These are phyloP conservation scores for Cynocephalus volans DNA, from an alignment of 2,113 vertebrate species.

Conservation along the genomic window DNA sequence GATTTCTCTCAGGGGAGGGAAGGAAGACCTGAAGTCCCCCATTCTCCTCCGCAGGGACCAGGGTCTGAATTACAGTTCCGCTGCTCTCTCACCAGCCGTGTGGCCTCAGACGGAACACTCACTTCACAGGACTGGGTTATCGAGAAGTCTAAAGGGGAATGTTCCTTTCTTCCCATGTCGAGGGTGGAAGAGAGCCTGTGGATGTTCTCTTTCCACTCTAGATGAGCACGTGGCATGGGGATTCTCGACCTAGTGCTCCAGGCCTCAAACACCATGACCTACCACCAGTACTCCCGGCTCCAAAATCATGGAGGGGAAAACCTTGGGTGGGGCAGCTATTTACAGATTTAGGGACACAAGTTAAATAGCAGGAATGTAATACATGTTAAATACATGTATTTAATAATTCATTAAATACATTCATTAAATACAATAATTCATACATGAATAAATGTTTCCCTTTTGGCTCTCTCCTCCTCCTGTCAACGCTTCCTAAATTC, in stretches of 20 bases:
- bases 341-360: neutral
- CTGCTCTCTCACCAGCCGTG: neutral
- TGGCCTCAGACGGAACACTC: neutral
- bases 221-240: neutral
- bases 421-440: no score
- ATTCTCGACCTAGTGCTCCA: neutral
- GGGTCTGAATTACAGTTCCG: neutral
- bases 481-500: neutral
- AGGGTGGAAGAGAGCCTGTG: neutral
- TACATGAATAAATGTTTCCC: neutral
- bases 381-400: neutral
- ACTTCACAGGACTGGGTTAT: neutral
- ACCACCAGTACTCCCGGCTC: neutral
- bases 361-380: neutral
- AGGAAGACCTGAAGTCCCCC: neutral
- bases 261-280: neutral
- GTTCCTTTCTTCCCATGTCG: neutral
- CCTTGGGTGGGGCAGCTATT: neutral
- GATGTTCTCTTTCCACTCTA: neutral
- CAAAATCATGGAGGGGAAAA: slow-evolving; percentile 6
- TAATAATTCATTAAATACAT: no score
- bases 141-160: neutral
- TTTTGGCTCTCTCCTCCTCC: neutral
- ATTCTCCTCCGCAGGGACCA: neutral
- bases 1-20: neutral